Evolutionary conservation across 92 coral and sea anemone species (phyloP), one percentile per base, ranked within the genome.

Genomic region (Muricea muricata): DNA sequence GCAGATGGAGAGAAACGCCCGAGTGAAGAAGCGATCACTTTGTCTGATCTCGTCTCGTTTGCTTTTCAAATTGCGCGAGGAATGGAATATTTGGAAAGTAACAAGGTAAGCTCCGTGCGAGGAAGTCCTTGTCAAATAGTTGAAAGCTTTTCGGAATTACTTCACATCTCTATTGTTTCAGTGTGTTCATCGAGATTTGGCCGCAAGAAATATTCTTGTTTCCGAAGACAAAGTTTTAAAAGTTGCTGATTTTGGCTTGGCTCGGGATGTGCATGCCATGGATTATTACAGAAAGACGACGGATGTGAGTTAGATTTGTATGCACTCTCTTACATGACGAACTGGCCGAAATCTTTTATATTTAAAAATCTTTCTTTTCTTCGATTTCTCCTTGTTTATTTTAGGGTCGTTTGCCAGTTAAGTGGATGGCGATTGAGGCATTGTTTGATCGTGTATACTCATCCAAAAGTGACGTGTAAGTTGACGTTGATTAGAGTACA

Each of bases 251-350:
- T 96, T 96, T 82, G 99, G 99, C 28, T 76, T 96, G 39, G 99
- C 99, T 7, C 91, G 99, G 15, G 97, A 96, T 33, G 93, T 95
- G 1, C 97, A 95, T 75, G 92, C 94, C 71, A 90, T 96, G 65
- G 98, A 96, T 80, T 96, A 96, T 73, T 96, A 96, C 90, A 88
- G 99, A 73, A 96, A 96, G 84, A 96, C 99, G 83, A 96, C 99
- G 34, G 99, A 96, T 46, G 99, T 96, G 78, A 90, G 99, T 86
- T 48, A 75, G 25, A 55, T 33, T 61, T 70, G 13, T 17, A 14
- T 7, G 14, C 72, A 1, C 13, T 7, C 26, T 11, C n/a, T 26
- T 33, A 0, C 4, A 13, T n/a, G 50, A 69, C 25, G 25, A 63
- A 37, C 9, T 37, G 42, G 4, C 42, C 14, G 40, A 65, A 10